phyloP scores from a whole-genome alignment of 2,113 vertebrate genomes.

The Chelonoidis abingdonii region DNA sequence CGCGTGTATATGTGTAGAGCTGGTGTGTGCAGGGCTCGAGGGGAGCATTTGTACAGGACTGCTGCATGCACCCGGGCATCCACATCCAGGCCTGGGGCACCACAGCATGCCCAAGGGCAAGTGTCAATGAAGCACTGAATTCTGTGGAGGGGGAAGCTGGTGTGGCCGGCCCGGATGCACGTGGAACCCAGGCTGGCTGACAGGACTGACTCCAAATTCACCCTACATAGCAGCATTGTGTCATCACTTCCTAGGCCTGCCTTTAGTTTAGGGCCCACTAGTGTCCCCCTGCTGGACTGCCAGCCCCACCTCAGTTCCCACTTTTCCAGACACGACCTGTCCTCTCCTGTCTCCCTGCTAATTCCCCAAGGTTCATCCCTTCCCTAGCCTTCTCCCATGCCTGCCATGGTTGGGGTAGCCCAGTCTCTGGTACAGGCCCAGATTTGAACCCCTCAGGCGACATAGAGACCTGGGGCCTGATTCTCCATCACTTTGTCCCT shows the following conservation, averaged over 20 bases:
- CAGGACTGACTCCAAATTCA: not conserved
- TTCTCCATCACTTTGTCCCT: not conserved
- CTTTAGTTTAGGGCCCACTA: no score
- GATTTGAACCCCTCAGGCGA: not conserved
- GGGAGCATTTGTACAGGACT: not conserved
- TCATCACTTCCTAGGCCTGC: not conserved
- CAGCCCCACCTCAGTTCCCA: not conserved
- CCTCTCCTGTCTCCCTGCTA: not conserved
- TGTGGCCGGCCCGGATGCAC: no score
- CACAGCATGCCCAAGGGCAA: not conserved
- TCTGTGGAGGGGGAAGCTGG: not conserved
- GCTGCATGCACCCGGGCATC: not conserved
- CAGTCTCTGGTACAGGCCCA: not conserved
- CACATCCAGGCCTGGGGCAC: not conserved
- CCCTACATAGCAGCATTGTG: not conserved
- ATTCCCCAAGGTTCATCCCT: not conserved
- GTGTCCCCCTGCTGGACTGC: not conserved
- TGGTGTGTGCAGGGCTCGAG: not conserved
- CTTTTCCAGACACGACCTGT: not conserved
- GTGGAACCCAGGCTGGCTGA: no score
- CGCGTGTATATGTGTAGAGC: not conserved
- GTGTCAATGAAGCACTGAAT: not conserved
- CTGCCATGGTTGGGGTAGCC: not conserved
- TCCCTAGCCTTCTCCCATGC: not conserved
- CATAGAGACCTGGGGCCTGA: not conserved